Conservation (phyloP, 2,113 vertebrate genomes). For the Bubo blakistoni region DNA sequence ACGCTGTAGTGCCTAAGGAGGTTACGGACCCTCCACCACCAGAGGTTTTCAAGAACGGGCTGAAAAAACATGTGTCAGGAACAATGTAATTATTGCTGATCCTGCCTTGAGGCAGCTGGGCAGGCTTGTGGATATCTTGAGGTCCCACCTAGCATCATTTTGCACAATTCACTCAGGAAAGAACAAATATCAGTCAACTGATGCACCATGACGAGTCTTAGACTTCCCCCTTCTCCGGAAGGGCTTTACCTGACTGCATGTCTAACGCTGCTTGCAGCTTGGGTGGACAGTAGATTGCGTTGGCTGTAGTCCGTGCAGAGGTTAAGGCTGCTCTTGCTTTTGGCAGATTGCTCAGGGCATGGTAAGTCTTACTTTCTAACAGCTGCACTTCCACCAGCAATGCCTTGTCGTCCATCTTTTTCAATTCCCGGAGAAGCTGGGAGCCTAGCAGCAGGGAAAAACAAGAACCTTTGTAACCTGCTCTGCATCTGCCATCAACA, state of each 20-base stretch:
- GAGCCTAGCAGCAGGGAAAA: constrained; percentile 75
- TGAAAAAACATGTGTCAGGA: not conserved
- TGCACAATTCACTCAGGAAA: not conserved
- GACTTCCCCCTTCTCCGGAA: fast-evolving
- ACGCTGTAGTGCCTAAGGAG: not conserved
- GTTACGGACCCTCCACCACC: not conserved
- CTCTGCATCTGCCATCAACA: not conserved
- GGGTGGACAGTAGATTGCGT: constrained; percentile 97
- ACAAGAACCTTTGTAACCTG: not conserved
- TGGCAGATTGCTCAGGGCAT: constrained; percentile 96
- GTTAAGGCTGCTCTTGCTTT: constrained; percentile 98
- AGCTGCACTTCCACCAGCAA: constrained; percentile 97
- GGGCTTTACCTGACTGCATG: constrained; percentile 93
- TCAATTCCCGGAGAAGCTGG: constrained; percentile 92
- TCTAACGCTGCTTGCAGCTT: constrained; percentile 97
- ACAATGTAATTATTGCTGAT: not conserved
- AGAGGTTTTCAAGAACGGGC: not conserved
- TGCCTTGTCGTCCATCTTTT: constrained; percentile 99
- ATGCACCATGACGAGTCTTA: fast-evolving
- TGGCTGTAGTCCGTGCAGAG: constrained; percentile 96
- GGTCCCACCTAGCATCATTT: not conserved
- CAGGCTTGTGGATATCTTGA: not conserved
- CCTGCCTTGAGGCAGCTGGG: not conserved
- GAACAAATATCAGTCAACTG: fast-evolving
- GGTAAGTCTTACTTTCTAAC: constrained; percentile 98